Evolutionary conservation across 2,888 invertebrate genomes (phyloP), one percentile per base, ranked within the genome.

Genomic region (Microchrysa polita): DNA sequence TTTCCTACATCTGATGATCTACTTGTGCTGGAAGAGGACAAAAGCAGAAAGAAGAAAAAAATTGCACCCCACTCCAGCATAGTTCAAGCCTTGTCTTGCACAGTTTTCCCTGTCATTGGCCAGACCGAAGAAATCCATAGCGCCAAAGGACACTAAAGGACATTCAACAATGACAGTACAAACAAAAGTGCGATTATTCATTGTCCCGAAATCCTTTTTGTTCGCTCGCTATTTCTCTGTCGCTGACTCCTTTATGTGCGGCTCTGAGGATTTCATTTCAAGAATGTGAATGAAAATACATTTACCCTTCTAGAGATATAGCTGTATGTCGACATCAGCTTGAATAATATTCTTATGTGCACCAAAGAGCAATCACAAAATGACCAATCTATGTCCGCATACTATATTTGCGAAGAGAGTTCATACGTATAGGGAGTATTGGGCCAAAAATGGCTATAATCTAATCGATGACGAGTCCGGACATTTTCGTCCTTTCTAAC

Each of bases 131-230:
- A 65, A 2, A 18, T 18, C 65, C 16, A 7, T n/a, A n/a, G n/a
- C n/a, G 16, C 23, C 23, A 60, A 60, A 22, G 34, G 34, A 60
- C 48, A 48, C 27, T 55, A 20, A 65, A 65, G 65, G 65, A 44
- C 65, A 48, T 65, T 48, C 65, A 22, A 48, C 22, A 44, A 18
- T 48, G 65, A 48, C 22, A 34, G 48, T 65, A 22, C 65, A 44
- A 65, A 65, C 48, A 65, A 65, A 48, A 22, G 65, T 65, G 40
- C 40, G 61, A 48, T 65, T 48, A 65, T 65, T 48, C 65, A 48
- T 65, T 65, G 65, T 48, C 22, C 48, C 22, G 10, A 48, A 65
- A 48, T 23, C 48, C 65, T 65, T 48, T 65, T 65, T 10, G n/a
- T n/a, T n/a, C n/a, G 27, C 27, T 34, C 27, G 27, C 27, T 34